Evolutionary conservation across 1,140 invertebrate genomes (phyloP).

Genomic region (Tigriopus japonicus): DNA sequence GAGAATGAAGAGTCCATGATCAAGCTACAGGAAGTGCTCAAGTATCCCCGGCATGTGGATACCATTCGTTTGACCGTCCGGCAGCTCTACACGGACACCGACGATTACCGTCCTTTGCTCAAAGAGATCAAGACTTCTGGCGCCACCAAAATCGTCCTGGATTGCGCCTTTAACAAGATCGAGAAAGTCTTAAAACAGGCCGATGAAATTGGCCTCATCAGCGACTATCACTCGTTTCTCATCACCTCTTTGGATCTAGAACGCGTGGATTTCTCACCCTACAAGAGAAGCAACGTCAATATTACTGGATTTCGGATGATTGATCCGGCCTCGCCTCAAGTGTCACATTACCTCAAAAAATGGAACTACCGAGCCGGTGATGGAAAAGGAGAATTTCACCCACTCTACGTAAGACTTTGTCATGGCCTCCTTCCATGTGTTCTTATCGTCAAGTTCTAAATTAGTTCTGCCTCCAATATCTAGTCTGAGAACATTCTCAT

Average conservation of each 20-base stretch:
- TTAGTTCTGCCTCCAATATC: background rate
- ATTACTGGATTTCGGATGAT: slow-evolving; percentile 10
- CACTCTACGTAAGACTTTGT: background rate
- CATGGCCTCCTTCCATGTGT: background rate
- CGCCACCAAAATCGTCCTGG: slow-evolving; percentile 27
- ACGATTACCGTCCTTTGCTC: slow-evolving; percentile 20
- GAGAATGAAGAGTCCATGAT: slow-evolving; percentile 8
- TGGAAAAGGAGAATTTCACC: background rate
- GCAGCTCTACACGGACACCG: slow-evolving; percentile 2
- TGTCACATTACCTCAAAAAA: background rate
- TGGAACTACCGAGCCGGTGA: background rate
- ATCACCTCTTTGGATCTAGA: slow-evolving; percentile 17
- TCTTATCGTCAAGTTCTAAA: background rate
- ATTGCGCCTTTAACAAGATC: slow-evolving; percentile 22
- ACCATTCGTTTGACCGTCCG: slow-evolving; percentile 6
- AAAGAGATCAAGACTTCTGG: slow-evolving; percentile 25
- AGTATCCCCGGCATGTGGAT: background rate
- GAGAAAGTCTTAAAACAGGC: slow-evolving; percentile 20
- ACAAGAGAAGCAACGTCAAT: slow-evolving; percentile 4
- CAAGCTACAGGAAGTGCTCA: slow-evolving; percentile 11
- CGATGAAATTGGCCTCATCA: slow-evolving; percentile 23
- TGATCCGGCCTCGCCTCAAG: background rate
- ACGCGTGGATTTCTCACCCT: slow-evolving; percentile 1
- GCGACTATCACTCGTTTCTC: slow-evolving; percentile 20
- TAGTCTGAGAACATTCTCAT: slow-evolving; percentile 27